A percentile compares a stretch with the other conserved stretches of the same genome.
Evolutionary conservation across 2,797 vertebrate genomes (phyloP).

Genomic region (Epinephelus malabaricus): DNA sequence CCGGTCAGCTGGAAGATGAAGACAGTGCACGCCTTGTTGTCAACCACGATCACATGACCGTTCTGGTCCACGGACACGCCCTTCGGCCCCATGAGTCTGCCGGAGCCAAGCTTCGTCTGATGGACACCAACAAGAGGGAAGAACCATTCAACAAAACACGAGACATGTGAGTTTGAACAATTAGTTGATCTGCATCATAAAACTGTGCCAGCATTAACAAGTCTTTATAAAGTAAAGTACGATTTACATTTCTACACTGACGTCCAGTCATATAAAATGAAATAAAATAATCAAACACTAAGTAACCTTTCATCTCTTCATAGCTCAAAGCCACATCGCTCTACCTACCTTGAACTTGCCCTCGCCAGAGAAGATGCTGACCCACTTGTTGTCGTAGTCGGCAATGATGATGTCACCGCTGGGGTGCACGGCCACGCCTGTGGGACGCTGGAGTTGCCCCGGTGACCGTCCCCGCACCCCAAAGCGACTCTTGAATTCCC

Average conservation of each 20-base stretch:
- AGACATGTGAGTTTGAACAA: not conserved
- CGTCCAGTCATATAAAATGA: no score
- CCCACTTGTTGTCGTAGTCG: conserved; percentile 99
- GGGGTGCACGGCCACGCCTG: conserved; percentile 96
- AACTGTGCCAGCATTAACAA: not conserved
- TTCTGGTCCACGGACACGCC: conserved; percentile 98
- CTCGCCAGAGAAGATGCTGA: conserved; percentile 98
- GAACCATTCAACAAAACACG: not conserved
- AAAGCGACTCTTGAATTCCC: conserved; percentile 96
- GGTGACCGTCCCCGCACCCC: conserved; percentile 95
- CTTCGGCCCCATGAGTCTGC: conserved; percentile 98
- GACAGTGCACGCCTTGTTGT: conserved; percentile 98
- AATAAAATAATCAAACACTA: not conserved
- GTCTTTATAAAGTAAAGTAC: not conserved
- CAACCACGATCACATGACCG: conserved; percentile 97
- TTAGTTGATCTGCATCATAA: no score
- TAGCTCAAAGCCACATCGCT: not conserved
- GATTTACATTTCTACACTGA: not conserved
- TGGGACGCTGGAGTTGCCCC: conserved; percentile 96
- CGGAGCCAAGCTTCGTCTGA: conserved; percentile 96
- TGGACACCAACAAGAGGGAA: conserved; percentile 7
- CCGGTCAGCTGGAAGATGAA: conserved; percentile 98
- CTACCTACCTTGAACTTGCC: conserved; percentile 95
- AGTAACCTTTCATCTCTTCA: not conserved
- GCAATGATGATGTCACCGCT: conserved; percentile 98